Base-by-base conservation (phyloP, 2,888 invertebrate species). In the Drosophila tripunctata region DNA sequence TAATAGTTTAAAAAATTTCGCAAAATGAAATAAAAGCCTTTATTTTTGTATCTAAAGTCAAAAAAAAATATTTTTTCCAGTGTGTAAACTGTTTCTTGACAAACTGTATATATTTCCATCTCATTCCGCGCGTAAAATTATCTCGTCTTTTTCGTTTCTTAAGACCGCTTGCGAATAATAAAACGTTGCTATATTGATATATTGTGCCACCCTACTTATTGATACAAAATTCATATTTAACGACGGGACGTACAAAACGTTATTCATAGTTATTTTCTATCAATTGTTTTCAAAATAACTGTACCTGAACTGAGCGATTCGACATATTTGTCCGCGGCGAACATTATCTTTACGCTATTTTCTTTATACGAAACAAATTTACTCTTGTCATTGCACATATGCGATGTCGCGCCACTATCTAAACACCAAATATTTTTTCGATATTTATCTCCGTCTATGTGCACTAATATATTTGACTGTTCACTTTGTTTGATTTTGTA, bases 221-320 rank as follows among this genome's bases (percentile, higher is more conserved):
- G 41, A 24, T 14, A 43, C 12, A 14, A 43, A 22, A 6, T 43
- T 43, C 41, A 43, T 43, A 14, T 43, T 22, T 22, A 43, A 24
- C 2, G 21, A 21, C 24, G 41, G 41, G 1, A 24, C 41, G 15
- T 22, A 24, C 14, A 24, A 22, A 3, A 43, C 22, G 22, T 24
- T 24, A 12, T 14, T 43, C 24, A 43, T 22, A 12, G 21, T 22
- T 12, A 43, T 43, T 27, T 27, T 7, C 21, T 12, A 14, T 7
- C 24, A 4, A 2, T 12, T 1, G 12, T 24, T 12, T 14, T 24
- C 3, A 43, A 43, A 10, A 22, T 27, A 3, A 43, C 14, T 14
- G 24, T 43, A 24, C 15, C 41, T 24, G 12, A 12, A 24, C 41
- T 24, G 4, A 12, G 24, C 22, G 27, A 43, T 43, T 43, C 24